Evolutionary conservation across 2,113 vertebrate species (phyloP), one percentile per base, ranked within the genome.

Genomic region (Scatophagus argus): DNA sequence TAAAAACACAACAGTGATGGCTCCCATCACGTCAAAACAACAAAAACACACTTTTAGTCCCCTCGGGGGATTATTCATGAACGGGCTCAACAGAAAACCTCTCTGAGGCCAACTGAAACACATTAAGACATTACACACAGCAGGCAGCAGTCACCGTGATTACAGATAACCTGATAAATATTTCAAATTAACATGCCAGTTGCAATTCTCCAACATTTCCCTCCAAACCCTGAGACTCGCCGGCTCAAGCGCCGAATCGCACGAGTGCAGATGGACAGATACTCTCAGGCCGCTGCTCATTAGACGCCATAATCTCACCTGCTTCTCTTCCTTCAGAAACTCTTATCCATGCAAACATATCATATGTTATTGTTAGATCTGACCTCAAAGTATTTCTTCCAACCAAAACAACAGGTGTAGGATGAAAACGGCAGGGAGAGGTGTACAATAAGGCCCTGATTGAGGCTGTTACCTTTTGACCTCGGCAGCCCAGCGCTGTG

Each of bases 321-420:
- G 65, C 79, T 79, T 70, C 60, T 82, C 74, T 65, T 63, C 60
- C 71, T 82, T 64, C 60, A 74, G 64, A 75, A 86, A 73, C 61
- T 44, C 71, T 84, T 84, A 78, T 75, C 74, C 66, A 6, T 77
- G 84, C 83, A 88, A 91, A 89, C 81, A 87, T 39, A 47, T 59
- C 3, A 47, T n/a, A n/a, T 80, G 88, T 86, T 90, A 61, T 61
- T 56, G 52, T 74, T 81, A 38, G 77, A 86, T 84, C 38, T 41
- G 70, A 89, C 82, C 86, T 82, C 55, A 63, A 67, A 78, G 77
- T 71, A 16, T 88, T 84, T 81, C 70, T 68, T 88, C 67, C 91
- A 89, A 71, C 16, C 21, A 79, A 90, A 93, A 92, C 88, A 92
- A 84, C 91, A 93, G 90, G 89, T 93, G 92, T 12, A 41, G 51